Conservation (phyloP, 2,113 vertebrate genomes). For the Anhinga rufa region DNA sequence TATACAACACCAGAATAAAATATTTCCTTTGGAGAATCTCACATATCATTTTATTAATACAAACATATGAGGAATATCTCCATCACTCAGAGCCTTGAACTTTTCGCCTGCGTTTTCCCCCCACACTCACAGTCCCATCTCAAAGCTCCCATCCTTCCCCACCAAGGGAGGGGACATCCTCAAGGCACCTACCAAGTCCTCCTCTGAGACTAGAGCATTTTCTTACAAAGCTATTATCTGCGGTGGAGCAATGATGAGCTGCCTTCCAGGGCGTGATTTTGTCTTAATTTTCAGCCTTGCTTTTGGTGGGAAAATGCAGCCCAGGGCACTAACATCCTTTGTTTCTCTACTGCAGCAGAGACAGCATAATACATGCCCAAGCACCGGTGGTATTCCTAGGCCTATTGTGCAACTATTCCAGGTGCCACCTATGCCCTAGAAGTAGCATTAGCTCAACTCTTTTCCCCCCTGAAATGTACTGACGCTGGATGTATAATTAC, state of each 20-base stretch:
- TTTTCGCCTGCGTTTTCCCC: neutral
- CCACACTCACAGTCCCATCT: neutral
- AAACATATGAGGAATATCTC: neutral
- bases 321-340: neutral
- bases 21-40: slow-evolving; percentile 62
- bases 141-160: neutral
- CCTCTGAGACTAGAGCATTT: neutral
- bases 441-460: neutral
- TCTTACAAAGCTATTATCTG: neutral
- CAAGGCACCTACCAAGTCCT: neutral
- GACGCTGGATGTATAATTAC: too few species aligned
- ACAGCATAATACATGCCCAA: neutral
- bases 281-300: neutral
- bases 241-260: neutral
- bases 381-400: neutral
- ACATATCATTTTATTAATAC: neutral
- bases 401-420: neutral
- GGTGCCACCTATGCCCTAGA: neutral
- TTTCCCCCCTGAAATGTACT: neutral
- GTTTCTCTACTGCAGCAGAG: neutral
- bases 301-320: neutral
- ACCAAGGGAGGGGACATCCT: neutral
- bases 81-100: neutral
- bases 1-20: slow-evolving; percentile 31
- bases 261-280: neutral